Base-by-base conservation (phyloP, 2,797 vertebrate genomes). In the Spea hammondii region DNA sequence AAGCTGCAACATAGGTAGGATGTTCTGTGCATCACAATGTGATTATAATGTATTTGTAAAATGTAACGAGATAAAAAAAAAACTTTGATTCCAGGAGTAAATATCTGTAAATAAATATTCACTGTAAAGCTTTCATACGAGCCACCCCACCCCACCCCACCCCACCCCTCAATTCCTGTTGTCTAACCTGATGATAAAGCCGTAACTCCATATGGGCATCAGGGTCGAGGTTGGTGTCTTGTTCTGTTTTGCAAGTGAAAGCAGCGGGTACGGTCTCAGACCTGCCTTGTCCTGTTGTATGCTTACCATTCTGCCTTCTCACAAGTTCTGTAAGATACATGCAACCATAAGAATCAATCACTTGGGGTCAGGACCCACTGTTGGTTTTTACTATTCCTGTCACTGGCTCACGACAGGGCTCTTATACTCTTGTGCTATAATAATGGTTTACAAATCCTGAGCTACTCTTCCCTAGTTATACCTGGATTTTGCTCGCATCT, bases 161-260 rank as follows among this genome's bases (percentile, higher is more conserved):
- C 70, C 7, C 5, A 12, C 4, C 12, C 44, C 47, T 45, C 65
- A 66, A 5, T 9, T 12, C 45, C 6, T 57, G 2, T 64, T 4
- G 6, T 74, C 59, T 74, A 47, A 81, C 79, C 74, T 55, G n/a
- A 14, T 81, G 62, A 6, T 77, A 81, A 8, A 51, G 48, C 65
- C 72, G 79, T 17, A 81, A 4, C 51, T 81, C 79, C n/a, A 8
- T 14, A 13, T 54, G 49, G 9, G 47, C 47, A 14, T 70, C 79
- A 10, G 54, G 51, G 11, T 73, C 79, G 70, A 81, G 14, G 0
- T 11, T 65, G 50, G 71, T 51, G 50, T 73, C 54, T 8, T 46
- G 47, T 1, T 5, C 4, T 6, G 70, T 76, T 55, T 45, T 81
- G 9, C 79, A 77, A 32, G 48, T 77, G 14, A 81, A 81, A 8